Conservation (phyloP, 2,888 invertebrate species). For the Ethmia dodecea region DNA sequence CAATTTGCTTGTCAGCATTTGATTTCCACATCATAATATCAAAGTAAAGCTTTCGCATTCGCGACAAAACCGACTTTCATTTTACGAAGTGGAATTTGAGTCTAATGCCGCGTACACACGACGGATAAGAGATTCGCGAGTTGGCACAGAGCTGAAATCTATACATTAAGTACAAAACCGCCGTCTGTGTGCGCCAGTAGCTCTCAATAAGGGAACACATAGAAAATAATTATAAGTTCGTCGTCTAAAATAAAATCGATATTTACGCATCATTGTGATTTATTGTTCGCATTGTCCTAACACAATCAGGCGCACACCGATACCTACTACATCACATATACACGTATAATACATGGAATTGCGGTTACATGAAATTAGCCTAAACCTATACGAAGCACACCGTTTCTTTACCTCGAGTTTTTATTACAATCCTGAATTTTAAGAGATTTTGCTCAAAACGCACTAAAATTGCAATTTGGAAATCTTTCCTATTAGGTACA, state of each 20-base stretch:
- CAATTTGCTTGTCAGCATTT: too few species aligned
- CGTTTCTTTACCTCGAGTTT: constrained; percentile 10
- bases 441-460: too few species aligned
- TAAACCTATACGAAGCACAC: constrained; percentile 30
- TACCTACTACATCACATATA: constrained; percentile 36
- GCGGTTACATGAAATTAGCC: constrained; percentile 44
- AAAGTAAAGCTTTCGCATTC: too few species aligned
- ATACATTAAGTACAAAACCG: constrained; percentile 38
- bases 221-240: constrained; percentile 34
- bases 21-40: too few species aligned
- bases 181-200: constrained; percentile 30
- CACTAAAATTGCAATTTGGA: too few species aligned
- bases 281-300: constrained; percentile 55
- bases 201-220: constrained; percentile 40
- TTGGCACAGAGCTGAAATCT: constrained; percentile 22
- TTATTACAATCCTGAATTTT: neutral
- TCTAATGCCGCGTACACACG: too few species aligned
- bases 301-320: constrained; percentile 50
- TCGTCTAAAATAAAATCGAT: constrained; percentile 31
- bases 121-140: too few species aligned
- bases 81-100: too few species aligned
- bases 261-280: constrained; percentile 51
- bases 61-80: too few species aligned
- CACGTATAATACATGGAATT: constrained; percentile 49
- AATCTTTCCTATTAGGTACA: too few species aligned